These are phyloP conservation scores for Procavia capensis DNA, from an alignment of 2,113 vertebrate genomes.

Conservation along the genomic window DNA sequence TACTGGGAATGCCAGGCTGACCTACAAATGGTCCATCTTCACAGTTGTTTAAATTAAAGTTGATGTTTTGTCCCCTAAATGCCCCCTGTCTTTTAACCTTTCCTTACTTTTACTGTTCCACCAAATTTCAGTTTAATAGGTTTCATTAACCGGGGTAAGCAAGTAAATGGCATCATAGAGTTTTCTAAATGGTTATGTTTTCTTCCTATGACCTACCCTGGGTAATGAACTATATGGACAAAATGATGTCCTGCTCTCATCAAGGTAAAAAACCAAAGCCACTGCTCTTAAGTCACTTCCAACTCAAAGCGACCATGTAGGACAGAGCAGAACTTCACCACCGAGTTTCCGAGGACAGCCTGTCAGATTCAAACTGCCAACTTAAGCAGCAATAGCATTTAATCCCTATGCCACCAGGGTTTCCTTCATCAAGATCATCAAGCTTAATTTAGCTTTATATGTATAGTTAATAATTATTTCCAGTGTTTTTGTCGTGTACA, in stretches of 20 bases:
- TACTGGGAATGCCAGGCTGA: fast-evolving
- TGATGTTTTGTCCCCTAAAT: background rate
- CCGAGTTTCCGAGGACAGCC: too few relatives aligned
- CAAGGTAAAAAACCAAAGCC: too few relatives aligned
- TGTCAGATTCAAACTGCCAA: too few relatives aligned
- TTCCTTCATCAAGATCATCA: background rate
- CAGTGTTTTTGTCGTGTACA: background rate
- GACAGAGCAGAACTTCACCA: too few relatives aligned
- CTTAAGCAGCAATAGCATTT: too few relatives aligned
- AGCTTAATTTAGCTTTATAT: background rate
- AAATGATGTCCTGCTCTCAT: background rate
- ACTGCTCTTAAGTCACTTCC: too few relatives aligned
- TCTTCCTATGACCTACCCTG: background rate
- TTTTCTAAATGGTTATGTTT: background rate
- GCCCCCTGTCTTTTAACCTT: background rate
- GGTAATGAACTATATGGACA: background rate
- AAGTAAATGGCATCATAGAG: background rate
- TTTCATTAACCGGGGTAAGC: background rate
- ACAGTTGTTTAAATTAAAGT: background rate
- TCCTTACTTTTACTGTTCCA: background rate
- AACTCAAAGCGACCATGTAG: too few relatives aligned
- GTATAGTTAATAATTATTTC: background rate
- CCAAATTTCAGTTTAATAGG: background rate
- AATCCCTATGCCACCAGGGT: too few relatives aligned
- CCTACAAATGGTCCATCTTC: background rate